phyloP scores from a whole-genome alignment of 2,888 invertebrate genomes.

The Cistogaster globosa region DNA sequence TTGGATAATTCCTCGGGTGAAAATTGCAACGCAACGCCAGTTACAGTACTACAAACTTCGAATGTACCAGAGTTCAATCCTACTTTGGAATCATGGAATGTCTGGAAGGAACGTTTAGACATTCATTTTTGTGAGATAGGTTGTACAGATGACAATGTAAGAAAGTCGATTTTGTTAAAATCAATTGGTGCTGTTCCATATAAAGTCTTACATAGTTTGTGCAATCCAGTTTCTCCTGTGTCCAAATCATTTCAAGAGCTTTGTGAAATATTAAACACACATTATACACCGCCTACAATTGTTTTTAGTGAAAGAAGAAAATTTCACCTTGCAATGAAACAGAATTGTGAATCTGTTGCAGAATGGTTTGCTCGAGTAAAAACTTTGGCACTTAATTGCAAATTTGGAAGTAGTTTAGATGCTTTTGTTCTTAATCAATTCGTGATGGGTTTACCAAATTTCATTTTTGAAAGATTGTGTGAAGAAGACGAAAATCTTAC shows the following conservation, averaged over 20 bases:
- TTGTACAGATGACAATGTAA: constrained; percentile 36
- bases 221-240: constrained; percentile 33
- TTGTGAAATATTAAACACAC: constrained; percentile 37
- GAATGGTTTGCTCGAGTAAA: constrained; percentile 49
- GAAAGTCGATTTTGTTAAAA: constrained; percentile 24
- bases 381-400: constrained; percentile 46
- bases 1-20: too few relatives aligned
- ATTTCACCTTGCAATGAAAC: background rate
- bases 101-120: constrained; percentile 27
- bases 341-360: constrained; percentile 30
- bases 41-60: background rate
- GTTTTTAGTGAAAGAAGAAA: constrained; percentile 37
- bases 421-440: constrained; percentile 48
- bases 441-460: constrained; percentile 35
- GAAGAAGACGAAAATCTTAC: too few relatives aligned
- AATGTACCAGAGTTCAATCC: background rate
- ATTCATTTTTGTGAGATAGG: constrained; percentile 50
- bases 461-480: constrained; percentile 32
- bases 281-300: constrained; percentile 55
- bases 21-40: background rate
- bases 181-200: constrained; percentile 22
- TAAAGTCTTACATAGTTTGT: constrained; percentile 38
- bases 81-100: background rate
- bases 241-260: constrained; percentile 38
- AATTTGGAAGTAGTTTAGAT: constrained; percentile 36